Conservation (phyloP, 2,113 vertebrate genomes). For the Calypte anna region DNA sequence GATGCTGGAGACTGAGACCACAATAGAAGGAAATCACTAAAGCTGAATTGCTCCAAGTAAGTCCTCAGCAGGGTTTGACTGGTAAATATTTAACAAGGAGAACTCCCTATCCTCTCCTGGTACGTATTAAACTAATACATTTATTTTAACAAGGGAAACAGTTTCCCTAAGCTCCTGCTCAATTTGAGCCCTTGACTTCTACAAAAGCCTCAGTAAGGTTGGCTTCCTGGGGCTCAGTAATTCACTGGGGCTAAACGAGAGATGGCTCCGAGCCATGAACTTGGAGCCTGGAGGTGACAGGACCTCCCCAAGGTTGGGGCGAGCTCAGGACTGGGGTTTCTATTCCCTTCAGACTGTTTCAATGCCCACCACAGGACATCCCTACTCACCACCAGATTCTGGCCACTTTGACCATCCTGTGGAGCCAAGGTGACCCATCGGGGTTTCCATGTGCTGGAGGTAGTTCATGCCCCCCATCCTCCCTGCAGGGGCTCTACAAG, state of each 20-base stretch:
- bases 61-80: conserved; percentile 72
- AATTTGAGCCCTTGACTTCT: conserved; percentile 59
- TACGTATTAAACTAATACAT: conserved; percentile 73
- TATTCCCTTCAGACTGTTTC: neutral
- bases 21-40: conserved; percentile 67
- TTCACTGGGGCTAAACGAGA: conserved; percentile 59
- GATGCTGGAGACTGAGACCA: conserved; percentile 44
- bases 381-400: neutral
- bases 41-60: conserved; percentile 64
- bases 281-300: neutral
- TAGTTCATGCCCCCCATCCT: neutral
- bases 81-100: conserved; percentile 78
- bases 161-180: conserved; percentile 68
- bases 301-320: conserved; percentile 19
- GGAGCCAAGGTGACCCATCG: neutral
- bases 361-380: neutral
- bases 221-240: conserved; percentile 61
- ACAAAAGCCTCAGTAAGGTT: conserved; percentile 48
- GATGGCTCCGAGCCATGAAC: conserved; percentile 62
- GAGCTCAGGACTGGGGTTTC: neutral
- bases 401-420: neutral
- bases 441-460: neutral
- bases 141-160: conserved; percentile 75
- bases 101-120: conserved; percentile 74
- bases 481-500: neutral